Evolutionary conservation across 2,797 vertebrate species (phyloP).

Genomic region (Scarus forsteni): DNA sequence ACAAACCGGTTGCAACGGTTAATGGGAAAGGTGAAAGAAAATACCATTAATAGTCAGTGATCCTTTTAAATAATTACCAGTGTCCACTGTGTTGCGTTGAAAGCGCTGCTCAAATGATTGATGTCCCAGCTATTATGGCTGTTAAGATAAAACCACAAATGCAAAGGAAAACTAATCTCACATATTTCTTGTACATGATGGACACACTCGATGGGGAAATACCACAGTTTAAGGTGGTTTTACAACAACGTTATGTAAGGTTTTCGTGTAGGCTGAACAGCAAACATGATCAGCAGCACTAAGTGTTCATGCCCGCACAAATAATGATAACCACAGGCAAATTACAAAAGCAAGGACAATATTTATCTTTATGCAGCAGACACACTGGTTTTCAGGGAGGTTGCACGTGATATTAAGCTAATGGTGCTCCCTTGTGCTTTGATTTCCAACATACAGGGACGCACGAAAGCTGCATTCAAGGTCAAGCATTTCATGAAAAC

Average conservation of each 20-base stretch:
- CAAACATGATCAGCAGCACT: slow-evolving; percentile 35
- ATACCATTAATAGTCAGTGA: slow-evolving; percentile 75
- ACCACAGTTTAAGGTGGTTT: slow-evolving; percentile 35
- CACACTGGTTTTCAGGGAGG: slow-evolving; percentile 18
- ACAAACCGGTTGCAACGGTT: slow-evolving; percentile 78
- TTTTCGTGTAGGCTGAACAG: slow-evolving; percentile 35
- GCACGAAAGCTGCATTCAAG: slow-evolving; percentile 56
- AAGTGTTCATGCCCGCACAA: slow-evolving; percentile 26
- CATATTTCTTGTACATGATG: slow-evolving; percentile 24
- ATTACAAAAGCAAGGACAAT: slow-evolving; percentile 22
- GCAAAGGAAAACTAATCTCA: slow-evolving; percentile 49
- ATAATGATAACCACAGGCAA: slow-evolving; percentile 34
- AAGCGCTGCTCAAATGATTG: slow-evolving; percentile 48
- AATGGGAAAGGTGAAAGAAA: slow-evolving; percentile 78
- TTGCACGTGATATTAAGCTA: slow-evolving; percentile 37
- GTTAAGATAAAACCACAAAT: slow-evolving; percentile 56
- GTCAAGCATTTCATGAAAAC: slow-evolving; percentile 43
- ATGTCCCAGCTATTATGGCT: slow-evolving; percentile 45
- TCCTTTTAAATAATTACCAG: slow-evolving; percentile 78
- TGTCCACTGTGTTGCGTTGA: slow-evolving; percentile 57
- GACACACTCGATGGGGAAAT: slow-evolving; percentile 39
- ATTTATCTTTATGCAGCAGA: slow-evolving; percentile 52
- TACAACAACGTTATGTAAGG: slow-evolving; percentile 18
- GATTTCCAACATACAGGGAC: slow-evolving; percentile 28
- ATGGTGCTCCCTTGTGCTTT: slow-evolving; percentile 45